A percentile compares a stretch with the other conserved stretches of the same genome.
Evolutionary conservation across 2,113 vertebrate species (phyloP).

Genomic region (Pseudois nayaur): DNA sequence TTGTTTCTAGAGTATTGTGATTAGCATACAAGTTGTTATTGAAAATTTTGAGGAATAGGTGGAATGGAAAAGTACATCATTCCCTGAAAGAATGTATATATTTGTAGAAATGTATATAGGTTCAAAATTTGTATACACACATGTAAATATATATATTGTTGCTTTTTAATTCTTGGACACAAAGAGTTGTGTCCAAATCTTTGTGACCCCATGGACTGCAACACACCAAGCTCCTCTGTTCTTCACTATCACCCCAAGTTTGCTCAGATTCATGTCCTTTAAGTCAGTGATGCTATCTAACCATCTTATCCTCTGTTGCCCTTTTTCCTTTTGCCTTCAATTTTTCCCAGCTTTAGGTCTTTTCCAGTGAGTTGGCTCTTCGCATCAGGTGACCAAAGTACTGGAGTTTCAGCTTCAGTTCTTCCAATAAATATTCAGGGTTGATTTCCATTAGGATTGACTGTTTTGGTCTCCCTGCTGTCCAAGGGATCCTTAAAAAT

Average conservation of each 20-base stretch:
- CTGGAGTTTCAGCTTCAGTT: background rate
- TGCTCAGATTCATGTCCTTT: background rate
- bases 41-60: background rate
- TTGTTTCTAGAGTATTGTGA: background rate
- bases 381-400: background rate
- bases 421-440: background rate
- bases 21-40: background rate
- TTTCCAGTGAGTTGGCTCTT: background rate
- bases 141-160: background rate
- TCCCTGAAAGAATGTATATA: background rate
- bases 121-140: background rate
- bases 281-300: background rate
- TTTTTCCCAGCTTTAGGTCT: background rate
- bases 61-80: background rate
- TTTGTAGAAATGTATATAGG: background rate
- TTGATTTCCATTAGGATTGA: background rate
- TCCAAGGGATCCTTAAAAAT: background rate
- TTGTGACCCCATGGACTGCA: background rate
- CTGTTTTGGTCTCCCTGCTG: background rate
- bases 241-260: background rate
- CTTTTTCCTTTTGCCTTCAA: background rate
- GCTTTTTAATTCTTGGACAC: background rate
- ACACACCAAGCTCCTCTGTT: background rate
- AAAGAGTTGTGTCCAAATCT: background rate
- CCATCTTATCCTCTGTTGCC: background rate